These are phyloP conservation scores for Pyrgilauda ruficollis DNA, from an alignment of 2,113 vertebrate species.

Conservation along the genomic window DNA sequence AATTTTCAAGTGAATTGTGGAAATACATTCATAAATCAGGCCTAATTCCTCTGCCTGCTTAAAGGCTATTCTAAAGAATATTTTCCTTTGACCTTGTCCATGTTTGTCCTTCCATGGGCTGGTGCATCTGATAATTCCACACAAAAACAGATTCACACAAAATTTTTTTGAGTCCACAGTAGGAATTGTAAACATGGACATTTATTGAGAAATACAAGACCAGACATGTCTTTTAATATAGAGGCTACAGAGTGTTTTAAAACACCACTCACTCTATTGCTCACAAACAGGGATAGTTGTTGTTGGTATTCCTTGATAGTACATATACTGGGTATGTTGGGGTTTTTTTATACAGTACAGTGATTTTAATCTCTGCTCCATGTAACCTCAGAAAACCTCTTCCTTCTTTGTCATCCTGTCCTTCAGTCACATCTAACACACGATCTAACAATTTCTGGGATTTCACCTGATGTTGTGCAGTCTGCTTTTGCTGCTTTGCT, in stretches of 20 bases:
- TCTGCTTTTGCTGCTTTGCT: not conserved
- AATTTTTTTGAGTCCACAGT: not conserved
- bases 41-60: slow-evolving; percentile 72
- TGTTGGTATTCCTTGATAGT: not conserved
- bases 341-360: not conserved
- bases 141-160: not conserved
- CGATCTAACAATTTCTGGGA: not conserved
- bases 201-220: slow-evolving; percentile 52
- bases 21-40: slow-evolving; percentile 84
- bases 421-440: not conserved
- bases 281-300: not conserved
- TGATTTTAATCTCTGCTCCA: not conserved
- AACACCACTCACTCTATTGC: not conserved
- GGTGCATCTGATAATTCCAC: not conserved
- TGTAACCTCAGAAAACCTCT: not conserved
- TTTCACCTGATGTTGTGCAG: not conserved
- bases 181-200: slow-evolving; percentile 41
- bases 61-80: slow-evolving; percentile 66
- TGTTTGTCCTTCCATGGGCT: slow-evolving; percentile 66
- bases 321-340: not conserved
- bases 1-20: slow-evolving; percentile 85
- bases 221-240: slow-evolving; percentile 29
- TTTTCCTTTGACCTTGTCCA: slow-evolving; percentile 77
- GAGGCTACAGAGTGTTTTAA: not conserved
- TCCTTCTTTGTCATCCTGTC: not conserved